Evolutionary conservation across 2,888 invertebrate genomes (phyloP).

Genomic region (Autographa gamma): DNA sequence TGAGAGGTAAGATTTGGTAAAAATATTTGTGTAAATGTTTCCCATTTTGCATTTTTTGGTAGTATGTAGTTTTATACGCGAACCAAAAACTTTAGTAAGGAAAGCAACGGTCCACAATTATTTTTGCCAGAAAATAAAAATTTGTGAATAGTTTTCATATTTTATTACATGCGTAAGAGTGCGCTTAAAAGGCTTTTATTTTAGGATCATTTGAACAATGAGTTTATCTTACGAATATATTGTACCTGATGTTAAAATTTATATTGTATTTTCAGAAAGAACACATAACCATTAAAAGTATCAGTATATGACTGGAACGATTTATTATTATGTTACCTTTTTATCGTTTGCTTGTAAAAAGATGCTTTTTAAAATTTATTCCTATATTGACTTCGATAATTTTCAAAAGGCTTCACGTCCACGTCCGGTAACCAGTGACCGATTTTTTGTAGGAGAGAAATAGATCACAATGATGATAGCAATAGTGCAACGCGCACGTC

Average conservation of each 20-base stretch:
- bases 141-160: conserved; percentile 3
- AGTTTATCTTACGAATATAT: background rate
- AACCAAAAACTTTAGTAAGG: background rate
- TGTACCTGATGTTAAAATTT: background rate
- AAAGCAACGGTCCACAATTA: background rate
- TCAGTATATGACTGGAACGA: background rate
- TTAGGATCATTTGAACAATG: background rate
- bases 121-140: background rate
- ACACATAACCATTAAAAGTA: background rate
- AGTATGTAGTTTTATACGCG: background rate
- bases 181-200: background rate
- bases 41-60: background rate
- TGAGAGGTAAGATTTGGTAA: background rate
- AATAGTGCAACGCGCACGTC: no score
- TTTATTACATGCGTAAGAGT: background rate
- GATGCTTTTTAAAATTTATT: background rate
- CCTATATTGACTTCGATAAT: no score
- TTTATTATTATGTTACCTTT: background rate
- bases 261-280: background rate
- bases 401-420: no score
- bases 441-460: no score
- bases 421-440: no score
- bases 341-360: background rate
- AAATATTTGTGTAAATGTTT: background rate
- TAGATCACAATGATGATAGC: no score